These are phyloP conservation scores for Chauna torquata DNA, from an alignment of 2,113 vertebrate species.

Conservation along the genomic window DNA sequence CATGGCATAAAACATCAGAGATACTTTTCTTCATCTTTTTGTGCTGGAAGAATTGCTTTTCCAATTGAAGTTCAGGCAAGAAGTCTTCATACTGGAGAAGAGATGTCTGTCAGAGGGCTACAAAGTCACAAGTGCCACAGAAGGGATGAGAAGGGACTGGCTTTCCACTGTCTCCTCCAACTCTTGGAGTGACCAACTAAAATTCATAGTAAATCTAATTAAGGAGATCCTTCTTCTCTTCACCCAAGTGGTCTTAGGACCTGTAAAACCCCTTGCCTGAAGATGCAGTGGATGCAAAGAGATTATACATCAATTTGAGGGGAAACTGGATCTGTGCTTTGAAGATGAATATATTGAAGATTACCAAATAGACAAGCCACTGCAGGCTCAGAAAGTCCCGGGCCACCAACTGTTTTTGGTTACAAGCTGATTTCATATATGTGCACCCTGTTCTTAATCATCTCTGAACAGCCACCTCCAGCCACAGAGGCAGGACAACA, in stretches of 20 bases:
- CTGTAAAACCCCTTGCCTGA: fast-evolving
- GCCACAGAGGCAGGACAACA: neutral
- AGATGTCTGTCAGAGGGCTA: neutral
- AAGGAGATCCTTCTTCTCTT: neutral
- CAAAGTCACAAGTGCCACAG: neutral
- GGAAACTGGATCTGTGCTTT: neutral
- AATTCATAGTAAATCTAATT: neutral
- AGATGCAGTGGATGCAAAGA: neutral
- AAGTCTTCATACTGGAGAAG: neutral
- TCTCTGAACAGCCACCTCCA: neutral
- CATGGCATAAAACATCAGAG: neutral
- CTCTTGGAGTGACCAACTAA: fast-evolving
- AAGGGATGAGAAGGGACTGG: neutral
- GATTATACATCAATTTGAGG: neutral
- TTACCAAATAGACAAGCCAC: neutral
- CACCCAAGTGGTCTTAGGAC: neutral
- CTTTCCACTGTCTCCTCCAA: neutral
- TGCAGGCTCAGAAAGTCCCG: neutral
- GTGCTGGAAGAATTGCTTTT: neutral
- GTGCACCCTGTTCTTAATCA: neutral
- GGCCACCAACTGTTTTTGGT: neutral
- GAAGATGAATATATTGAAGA: fast-evolving
- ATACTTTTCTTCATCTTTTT: neutral
- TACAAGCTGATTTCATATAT: fast-evolving
- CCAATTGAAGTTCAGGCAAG: neutral